These are phyloP conservation scores for Grammomys dolichurus DNA, from an alignment of 2,113 vertebrate species.

Conservation along the genomic window DNA sequence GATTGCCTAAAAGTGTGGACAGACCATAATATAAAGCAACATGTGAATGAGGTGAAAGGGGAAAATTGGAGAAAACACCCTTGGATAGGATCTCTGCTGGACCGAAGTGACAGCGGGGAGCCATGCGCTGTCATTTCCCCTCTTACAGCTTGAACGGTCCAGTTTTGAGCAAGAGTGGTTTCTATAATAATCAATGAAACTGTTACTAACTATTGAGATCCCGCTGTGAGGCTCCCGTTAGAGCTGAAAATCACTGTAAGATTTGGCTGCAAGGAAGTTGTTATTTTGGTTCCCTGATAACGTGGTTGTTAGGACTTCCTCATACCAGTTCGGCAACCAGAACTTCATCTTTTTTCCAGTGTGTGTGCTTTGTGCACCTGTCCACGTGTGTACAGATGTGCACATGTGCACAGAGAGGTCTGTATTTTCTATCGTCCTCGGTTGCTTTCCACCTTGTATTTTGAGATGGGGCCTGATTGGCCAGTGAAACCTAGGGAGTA, in stretches of 20 bases:
- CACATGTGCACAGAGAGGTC: background rate
- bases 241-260: constrained; percentile 56
- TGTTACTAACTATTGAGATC: constrained; percentile 3
- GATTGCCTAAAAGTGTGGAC: constrained; percentile 52
- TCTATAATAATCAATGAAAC: constrained; percentile 64
- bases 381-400: background rate
- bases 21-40: background rate
- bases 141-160: constrained; percentile 1
- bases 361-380: too few species aligned
- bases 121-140: constrained; percentile 46
- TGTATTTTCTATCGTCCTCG: background rate
- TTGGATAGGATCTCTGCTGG: background rate
- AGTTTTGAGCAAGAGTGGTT: constrained; percentile 66
- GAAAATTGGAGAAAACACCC: constrained; percentile 63
- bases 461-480: background rate
- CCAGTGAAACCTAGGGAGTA: background rate
- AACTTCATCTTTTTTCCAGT: constrained; percentile 28
- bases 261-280: background rate
- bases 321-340: constrained; percentile 12
- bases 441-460: background rate
- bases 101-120: constrained; percentile 43
- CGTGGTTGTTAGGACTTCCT: background rate
- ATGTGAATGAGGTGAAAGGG: constrained; percentile 56
- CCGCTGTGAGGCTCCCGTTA: constrained; percentile 49
- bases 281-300: constrained; percentile 44